Base-by-base conservation (phyloP, 2,113 vertebrate species). In the Pelusios castaneus region DNA sequence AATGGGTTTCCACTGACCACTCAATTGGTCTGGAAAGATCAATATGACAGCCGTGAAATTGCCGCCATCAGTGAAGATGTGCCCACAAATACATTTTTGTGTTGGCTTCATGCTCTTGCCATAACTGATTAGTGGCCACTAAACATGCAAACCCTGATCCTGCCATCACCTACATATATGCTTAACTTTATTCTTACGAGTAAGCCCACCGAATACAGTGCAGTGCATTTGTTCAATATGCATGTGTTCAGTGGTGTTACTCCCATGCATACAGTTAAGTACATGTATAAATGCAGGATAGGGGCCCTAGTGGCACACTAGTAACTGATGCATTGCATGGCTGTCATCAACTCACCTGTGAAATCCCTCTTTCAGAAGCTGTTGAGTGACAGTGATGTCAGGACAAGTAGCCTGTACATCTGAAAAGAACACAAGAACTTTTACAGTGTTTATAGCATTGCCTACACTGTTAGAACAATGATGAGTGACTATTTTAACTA, bases 341-440 rank as follows among this genome's bases (percentile, higher is more conserved):
- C 41, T 70, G 24, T 38, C 47, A 67, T 41, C 47, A 92, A 87
- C 96, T 90, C 81, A 98, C 98, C 98, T 98, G 79, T 98, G 98
- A 88, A 98, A 98, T 10, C 98, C 98, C 85, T 97, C 97, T 13
- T 98, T 97, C 82, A 98, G 94, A 63, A 98, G 94, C 90, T 98
- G 97, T 96, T 98, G 98, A 0, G 47, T 95, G 89, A 98, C 94
- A 81, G 31, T 38, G 79, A 96, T 76, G 31, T 90, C 96, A 88
- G n/a, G 95, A 95, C 98, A 98, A 79, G 76, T 85, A 2, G 94
- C 84, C 80, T 80, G 89, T 51, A 82, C 94, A 43, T 60, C 98
- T 98, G 49, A 38, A 56, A 34, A 63, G 2, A 82, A 86, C 85
- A 91, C 14, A 81, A 51, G 83, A 31, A 34, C 10, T 8, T 56